Evolutionary conservation across 2,113 vertebrate genomes (phyloP).

Genomic region (Fregetta grallaria): DNA sequence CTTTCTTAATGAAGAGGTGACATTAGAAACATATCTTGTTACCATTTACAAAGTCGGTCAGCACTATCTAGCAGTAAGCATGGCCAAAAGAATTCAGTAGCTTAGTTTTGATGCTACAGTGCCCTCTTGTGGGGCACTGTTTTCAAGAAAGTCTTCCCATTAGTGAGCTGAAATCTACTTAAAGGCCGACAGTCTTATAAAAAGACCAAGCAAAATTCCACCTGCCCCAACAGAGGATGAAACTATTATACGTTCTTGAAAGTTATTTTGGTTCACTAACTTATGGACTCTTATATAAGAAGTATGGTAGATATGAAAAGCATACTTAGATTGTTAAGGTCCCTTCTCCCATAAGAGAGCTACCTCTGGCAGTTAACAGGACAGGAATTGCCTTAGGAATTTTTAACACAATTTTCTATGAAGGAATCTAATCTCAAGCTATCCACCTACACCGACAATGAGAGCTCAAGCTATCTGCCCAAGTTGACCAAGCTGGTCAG

Average conservation of each 20-base stretch:
- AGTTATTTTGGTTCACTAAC: not conserved
- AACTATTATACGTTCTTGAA: not conserved
- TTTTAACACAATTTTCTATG: not conserved
- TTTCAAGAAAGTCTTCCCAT: not conserved
- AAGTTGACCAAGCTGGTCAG: not conserved
- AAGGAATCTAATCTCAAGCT: not conserved
- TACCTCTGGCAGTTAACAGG: not conserved
- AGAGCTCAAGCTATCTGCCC: not conserved
- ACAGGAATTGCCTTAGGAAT: not conserved
- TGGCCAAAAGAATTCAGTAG: not conserved
- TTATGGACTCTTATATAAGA: not conserved
- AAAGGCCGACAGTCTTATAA: not conserved
- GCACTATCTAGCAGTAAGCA: not conserved
- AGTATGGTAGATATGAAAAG: not conserved
- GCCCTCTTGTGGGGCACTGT: constrained; percentile 28
- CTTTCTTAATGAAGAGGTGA: not conserved
- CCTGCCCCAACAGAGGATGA: not conserved
- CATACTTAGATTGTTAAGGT: not conserved
- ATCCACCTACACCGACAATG: not conserved
- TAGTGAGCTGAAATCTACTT: not conserved
- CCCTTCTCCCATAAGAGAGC: not conserved
- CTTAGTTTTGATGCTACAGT: not conserved
- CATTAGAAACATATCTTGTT: not conserved
- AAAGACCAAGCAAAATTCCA: not conserved
- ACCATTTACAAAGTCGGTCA: not conserved